Conservation (phyloP, 2,888 invertebrate genomes). For the Megaustenia siamemsis region DNA sequence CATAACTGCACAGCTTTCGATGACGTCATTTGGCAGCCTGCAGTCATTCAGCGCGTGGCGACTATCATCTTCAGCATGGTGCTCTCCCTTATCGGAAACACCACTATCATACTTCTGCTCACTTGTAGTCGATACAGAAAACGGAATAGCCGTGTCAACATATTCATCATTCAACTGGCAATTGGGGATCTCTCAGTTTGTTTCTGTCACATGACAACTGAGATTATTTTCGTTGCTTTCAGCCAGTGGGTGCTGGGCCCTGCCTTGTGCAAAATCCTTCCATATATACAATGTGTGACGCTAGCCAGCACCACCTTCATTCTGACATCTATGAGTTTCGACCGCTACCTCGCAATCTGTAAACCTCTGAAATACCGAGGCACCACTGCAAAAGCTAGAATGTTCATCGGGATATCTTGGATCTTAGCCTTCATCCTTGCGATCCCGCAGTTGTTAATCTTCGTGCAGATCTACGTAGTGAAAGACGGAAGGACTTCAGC, state of each 20-base stretch:
- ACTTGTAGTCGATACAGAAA: constrained; percentile 77
- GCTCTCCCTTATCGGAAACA: constrained; percentile 79
- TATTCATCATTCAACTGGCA: constrained; percentile 81
- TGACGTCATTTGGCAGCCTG: constrained; percentile 78
- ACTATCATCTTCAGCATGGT: constrained; percentile 79
- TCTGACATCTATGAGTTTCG: constrained; percentile 80
- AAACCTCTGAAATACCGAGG: constrained; percentile 76
- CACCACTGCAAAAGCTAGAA: constrained; percentile 76
- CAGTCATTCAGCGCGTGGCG: constrained; percentile 79
- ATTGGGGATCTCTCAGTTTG: constrained; percentile 80
- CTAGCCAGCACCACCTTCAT: constrained; percentile 81
- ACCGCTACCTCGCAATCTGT: constrained; percentile 79
- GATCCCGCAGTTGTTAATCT: constrained; percentile 80
- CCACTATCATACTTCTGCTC: constrained; percentile 79
- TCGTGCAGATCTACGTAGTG: constrained; percentile 76
- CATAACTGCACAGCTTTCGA: neutral
- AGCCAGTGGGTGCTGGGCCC: constrained; percentile 81
- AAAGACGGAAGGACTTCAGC: constrained; percentile 74
- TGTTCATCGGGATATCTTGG: constrained; percentile 79
- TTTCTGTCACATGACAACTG: constrained; percentile 80
- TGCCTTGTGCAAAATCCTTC: constrained; percentile 78
- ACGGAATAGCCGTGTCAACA: constrained; percentile 80
- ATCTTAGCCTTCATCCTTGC: constrained; percentile 79
- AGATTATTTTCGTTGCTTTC: constrained; percentile 80
- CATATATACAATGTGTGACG: constrained; percentile 80